These are phyloP conservation scores for Odontamblyopus rebecca DNA, from an alignment of 2,797 vertebrate species.

Conservation along the genomic window DNA sequence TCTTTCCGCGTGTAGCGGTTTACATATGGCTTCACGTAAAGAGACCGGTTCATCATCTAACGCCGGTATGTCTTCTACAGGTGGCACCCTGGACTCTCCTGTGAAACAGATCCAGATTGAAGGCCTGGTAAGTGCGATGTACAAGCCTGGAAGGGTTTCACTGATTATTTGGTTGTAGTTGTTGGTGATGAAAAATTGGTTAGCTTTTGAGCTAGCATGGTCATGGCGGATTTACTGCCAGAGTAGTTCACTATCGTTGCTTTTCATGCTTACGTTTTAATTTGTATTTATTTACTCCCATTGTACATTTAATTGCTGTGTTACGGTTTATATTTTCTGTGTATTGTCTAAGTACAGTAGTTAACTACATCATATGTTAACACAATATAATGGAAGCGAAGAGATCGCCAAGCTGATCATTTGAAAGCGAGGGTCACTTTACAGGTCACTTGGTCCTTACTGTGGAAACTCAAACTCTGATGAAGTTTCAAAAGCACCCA, in stretches of 20 bases:
- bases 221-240: conserved; percentile 48
- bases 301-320: background rate
- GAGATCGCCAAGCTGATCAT: background rate
- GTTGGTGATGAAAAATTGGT: background rate
- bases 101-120: conserved; percentile 79
- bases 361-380: background rate
- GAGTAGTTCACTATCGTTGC: too few species aligned
- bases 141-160: rapidly evolving
- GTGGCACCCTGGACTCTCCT: conserved; percentile 66
- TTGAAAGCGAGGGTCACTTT: background rate
- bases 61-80: conserved; percentile 38
- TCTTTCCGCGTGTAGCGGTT: conserved; percentile 53
- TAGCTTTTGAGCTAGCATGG: conserved; percentile 36
- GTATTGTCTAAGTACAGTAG: background rate
- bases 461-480: background rate
- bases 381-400: background rate
- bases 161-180: rapidly evolving
- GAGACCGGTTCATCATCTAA: conserved; percentile 34
- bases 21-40: conserved; percentile 62
- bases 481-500: background rate
- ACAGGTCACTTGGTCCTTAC: background rate
- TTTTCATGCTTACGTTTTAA: background rate
- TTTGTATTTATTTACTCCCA: background rate
- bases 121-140: conserved; percentile 66
- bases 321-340: background rate